A percentile compares a stretch with the other conserved stretches of the same genome.
These are phyloP conservation scores for Mesembrinibis cayennensis DNA, from an alignment of 2,113 vertebrate genomes.

Conservation along the genomic window DNA sequence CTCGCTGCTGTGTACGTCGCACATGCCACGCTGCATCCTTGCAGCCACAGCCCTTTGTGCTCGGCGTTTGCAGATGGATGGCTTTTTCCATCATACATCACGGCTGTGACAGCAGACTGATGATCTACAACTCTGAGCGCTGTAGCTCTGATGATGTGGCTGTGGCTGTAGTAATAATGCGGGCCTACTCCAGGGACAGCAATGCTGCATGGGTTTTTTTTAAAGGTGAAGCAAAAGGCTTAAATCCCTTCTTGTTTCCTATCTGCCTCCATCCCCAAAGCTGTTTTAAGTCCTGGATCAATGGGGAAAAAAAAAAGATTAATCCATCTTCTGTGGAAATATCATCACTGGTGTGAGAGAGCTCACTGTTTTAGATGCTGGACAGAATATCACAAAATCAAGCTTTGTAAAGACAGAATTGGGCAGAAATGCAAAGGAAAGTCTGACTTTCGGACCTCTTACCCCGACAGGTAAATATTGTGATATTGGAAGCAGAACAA, in stretches of 20 bases:
- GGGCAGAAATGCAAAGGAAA: conserved; percentile 6
- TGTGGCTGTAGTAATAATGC: conserved; percentile 61
- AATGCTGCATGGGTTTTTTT: background rate
- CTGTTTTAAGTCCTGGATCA: conserved; percentile 27
- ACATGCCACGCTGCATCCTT: background rate
- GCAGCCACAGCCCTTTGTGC: conserved; percentile 32
- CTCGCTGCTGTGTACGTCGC: background rate
- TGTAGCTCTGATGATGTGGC: conserved; percentile 63
- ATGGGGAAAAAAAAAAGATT: background rate
- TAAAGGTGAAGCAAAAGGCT: conserved; percentile 55
- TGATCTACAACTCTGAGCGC: conserved; percentile 52
- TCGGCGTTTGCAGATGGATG: conserved; percentile 41
- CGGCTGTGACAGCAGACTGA: conserved; percentile 58
- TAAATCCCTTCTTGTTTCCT: conserved; percentile 36
- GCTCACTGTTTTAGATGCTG: background rate
- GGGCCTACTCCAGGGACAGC: conserved; percentile 35
- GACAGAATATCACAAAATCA: background rate
- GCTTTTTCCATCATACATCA: conserved; percentile 67
- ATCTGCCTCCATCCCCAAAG: background rate
- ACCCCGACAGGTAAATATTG: conserved; percentile 21
- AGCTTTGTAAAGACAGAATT: conserved; percentile 6
- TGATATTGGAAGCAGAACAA: background rate
- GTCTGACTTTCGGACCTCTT: background rate
- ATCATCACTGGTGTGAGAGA: background rate
- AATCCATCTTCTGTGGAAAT: background rate